A percentile compares a stretch with the other conserved stretches of the same genome.
Evolutionary conservation across 2,113 vertebrate species (phyloP).

Genomic region (Trinectes maculatus): DNA sequence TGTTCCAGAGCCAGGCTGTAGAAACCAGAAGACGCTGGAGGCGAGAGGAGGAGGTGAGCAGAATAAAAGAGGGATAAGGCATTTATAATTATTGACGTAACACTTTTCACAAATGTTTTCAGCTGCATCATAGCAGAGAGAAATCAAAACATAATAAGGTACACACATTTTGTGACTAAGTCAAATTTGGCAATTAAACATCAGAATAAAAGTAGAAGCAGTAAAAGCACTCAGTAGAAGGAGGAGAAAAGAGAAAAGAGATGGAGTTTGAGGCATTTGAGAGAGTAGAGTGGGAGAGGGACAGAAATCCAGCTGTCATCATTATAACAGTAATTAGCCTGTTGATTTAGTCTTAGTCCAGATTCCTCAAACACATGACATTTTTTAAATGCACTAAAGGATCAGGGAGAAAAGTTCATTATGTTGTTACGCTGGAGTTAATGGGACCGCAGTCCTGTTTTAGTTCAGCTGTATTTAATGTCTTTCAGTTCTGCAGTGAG

Average conservation of each 20-base stretch:
- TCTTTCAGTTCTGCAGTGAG: slow-evolving; percentile 7
- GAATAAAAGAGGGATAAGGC: neutral
- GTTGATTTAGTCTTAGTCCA: neutral
- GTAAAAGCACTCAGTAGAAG: neutral
- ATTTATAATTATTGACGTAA: neutral
- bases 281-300: neutral
- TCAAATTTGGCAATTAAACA: neutral
- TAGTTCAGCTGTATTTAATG: slow-evolving; percentile 29
- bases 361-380: neutral
- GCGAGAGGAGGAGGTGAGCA: slow-evolving; percentile 31
- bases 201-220: neutral
- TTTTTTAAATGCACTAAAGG: neutral
- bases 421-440: slow-evolving; percentile 3
- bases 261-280: neutral
- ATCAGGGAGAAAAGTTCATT: neutral
- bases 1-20: slow-evolving; percentile 88
- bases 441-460: neutral
- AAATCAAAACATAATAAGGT: neutral
- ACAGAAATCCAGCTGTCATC: neutral
- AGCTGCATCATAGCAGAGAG: neutral
- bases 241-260: neutral
- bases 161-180: neutral
- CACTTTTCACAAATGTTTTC: neutral
- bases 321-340: neutral
- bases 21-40: slow-evolving; percentile 89